Evolutionary conservation across 2,113 vertebrate species (phyloP).

Genomic region (Rhinichthys klamathensis): DNA sequence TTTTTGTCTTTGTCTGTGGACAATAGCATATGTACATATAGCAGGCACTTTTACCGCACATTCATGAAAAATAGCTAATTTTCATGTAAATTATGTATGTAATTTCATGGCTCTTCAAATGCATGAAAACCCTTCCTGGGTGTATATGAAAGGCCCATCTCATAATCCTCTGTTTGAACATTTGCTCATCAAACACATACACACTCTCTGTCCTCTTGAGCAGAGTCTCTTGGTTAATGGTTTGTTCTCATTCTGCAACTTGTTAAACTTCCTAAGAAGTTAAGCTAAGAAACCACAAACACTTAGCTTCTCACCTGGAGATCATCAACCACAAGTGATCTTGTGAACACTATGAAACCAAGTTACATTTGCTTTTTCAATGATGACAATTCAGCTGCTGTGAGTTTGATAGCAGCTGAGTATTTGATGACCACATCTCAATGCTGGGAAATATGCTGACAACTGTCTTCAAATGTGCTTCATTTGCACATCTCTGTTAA

Average conservation of each 20-base stretch:
- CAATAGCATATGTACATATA: neutral
- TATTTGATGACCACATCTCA: conserved; percentile 35
- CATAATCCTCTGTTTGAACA: neutral
- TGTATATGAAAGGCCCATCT: conserved; percentile 28
- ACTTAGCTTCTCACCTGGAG: too few species aligned
- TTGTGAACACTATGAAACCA: neutral
- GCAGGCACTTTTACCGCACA: too few species aligned
- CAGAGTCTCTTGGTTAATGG: neutral
- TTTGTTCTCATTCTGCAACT: neutral
- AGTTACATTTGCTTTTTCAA: neutral
- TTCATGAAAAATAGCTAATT: too few species aligned
- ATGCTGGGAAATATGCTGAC: neutral
- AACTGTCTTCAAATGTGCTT: neutral
- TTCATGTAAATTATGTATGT: neutral
- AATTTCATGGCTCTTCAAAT: neutral
- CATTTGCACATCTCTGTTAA: neutral
- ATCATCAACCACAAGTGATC: neutral
- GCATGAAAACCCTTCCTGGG: conserved; percentile 38
- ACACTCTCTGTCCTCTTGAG: neutral
- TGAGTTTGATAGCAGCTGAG: conserved; percentile 36
- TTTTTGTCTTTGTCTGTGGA: neutral
- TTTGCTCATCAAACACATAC: conserved; percentile 11
- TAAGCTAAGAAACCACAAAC: neutral
- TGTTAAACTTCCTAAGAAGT: neutral
- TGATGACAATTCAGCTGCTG: conserved; percentile 30